Conservation (phyloP, 1,140 invertebrate species). For the Chymomyza costata region DNA sequence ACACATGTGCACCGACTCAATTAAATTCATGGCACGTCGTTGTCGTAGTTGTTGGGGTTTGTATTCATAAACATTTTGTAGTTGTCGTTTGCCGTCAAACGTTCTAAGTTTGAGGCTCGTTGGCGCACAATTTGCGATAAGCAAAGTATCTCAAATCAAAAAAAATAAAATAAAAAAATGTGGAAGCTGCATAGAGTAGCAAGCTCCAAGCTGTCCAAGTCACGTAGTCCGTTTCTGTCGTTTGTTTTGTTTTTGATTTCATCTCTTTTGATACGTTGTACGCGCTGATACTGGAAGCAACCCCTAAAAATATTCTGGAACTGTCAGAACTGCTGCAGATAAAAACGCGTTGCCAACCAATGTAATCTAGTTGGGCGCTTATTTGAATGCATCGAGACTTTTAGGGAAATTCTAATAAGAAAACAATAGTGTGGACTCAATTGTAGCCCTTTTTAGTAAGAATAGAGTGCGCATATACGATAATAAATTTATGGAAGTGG, state of each 20-base stretch:
- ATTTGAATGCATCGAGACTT: too few species aligned
- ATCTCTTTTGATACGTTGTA: slow-evolving; percentile 12
- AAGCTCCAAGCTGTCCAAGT: slow-evolving; percentile 29
- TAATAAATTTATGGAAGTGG: too few species aligned
- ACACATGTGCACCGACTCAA: slow-evolving; percentile 27
- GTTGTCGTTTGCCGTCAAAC: slow-evolving; percentile 20
- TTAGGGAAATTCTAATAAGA: too few species aligned
- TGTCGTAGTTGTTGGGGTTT: slow-evolving; percentile 6
- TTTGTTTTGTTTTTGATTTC: slow-evolving; percentile 51
- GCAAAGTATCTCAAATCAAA: slow-evolving; percentile 30
- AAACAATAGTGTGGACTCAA: too few species aligned
- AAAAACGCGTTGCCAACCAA: slow-evolving; percentile 36
- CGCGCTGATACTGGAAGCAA: slow-evolving; percentile 46
- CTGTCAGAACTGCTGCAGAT: not conserved
- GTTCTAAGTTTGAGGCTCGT: slow-evolving; percentile 8
- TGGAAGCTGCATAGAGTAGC: slow-evolving; percentile 2
- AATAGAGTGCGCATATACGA: too few species aligned
- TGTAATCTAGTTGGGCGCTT: too few species aligned
- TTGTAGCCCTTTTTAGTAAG: too few species aligned
- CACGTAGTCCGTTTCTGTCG: slow-evolving; percentile 57
- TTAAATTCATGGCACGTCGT: slow-evolving; percentile 3
- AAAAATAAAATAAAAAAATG: too few species aligned
- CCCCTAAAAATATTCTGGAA: slow-evolving; percentile 33
- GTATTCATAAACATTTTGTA: slow-evolving; percentile 20
- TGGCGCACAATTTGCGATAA: slow-evolving; percentile 39